Conservation (phyloP, 2,113 vertebrate genomes). For the Petrocephalus microphthalmus region DNA sequence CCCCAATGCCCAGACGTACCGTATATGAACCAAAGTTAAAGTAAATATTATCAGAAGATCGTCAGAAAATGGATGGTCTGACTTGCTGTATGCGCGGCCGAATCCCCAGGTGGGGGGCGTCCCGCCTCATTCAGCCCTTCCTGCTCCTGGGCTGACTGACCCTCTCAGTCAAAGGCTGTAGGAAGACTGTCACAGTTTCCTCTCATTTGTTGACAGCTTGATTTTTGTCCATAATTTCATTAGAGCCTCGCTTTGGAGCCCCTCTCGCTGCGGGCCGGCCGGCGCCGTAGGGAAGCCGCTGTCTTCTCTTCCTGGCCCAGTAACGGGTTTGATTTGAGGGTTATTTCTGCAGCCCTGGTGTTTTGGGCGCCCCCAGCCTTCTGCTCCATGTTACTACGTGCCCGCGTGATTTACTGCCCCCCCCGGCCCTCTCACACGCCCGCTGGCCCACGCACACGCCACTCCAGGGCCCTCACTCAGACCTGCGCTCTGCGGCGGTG, state of each 20-base stretch:
- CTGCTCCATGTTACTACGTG: neutral
- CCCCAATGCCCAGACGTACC: conserved; percentile 12
- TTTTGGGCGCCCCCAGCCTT: neutral
- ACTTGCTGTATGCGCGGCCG: conserved; percentile 27
- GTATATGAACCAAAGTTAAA: conserved; percentile 37
- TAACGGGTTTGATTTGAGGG: neutral
- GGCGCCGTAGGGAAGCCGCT: neutral
- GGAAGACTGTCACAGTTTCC: conserved; percentile 1
- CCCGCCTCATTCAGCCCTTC: neutral
- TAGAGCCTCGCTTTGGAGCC: conserved; percentile 6
- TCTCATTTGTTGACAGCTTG: conserved; percentile 14
- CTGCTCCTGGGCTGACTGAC: neutral
- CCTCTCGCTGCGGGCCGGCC: neutral
- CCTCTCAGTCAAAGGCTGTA: neutral
- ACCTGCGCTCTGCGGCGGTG: neutral
- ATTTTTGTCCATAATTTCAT: neutral
- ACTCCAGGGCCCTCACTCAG: neutral
- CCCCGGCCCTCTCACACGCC: too few relatives aligned
- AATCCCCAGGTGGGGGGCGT: conserved; percentile 18
- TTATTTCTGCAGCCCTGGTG: neutral
- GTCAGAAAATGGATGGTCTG: conserved; percentile 30
- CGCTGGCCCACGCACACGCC: too few relatives aligned
- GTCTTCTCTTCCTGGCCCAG: neutral
- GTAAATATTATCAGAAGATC: conserved; percentile 36
- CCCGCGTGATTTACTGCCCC: neutral